These are phyloP conservation scores for Panopea generosa DNA, from an alignment of 2,888 invertebrate species.

Conservation along the genomic window DNA sequence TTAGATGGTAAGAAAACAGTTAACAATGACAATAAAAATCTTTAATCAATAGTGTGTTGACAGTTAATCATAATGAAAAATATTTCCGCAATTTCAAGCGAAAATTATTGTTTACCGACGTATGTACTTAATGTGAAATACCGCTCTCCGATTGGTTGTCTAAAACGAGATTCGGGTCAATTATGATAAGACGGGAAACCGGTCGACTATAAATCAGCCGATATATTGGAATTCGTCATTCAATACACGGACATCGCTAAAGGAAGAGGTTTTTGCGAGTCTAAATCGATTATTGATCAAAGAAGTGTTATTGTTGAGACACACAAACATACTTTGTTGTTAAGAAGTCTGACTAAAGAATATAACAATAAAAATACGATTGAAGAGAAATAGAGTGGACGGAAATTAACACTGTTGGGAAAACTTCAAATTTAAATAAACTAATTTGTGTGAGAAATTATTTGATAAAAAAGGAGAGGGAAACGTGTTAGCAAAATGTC, in stretches of 20 bases:
- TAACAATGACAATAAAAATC: too few species aligned
- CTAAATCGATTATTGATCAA: neutral
- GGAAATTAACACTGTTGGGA: neutral
- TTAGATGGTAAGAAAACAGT: too few species aligned
- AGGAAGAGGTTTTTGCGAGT: neutral
- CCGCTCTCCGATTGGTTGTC: neutral
- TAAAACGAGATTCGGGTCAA: neutral
- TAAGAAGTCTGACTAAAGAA: neutral
- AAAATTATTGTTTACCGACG: neutral
- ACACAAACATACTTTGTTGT: neutral
- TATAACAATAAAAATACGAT: neutral
- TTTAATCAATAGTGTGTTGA: neutral
- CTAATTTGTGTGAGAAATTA: too few species aligned
- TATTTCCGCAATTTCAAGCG: neutral
- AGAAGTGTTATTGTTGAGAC: neutral
- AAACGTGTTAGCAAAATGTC: conserved; percentile 10
- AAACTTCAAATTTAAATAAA: too few species aligned
- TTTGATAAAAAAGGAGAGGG: too few species aligned
- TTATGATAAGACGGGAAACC: neutral
- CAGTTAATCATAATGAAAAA: neutral
- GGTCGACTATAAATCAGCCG: neutral
- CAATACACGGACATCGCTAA: neutral
- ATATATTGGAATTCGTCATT: conserved; percentile 1
- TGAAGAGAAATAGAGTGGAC: neutral
- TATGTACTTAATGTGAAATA: neutral